phyloP scores from a whole-genome alignment of 2,797 vertebrate species.

The Zalophus californianus region DNA sequence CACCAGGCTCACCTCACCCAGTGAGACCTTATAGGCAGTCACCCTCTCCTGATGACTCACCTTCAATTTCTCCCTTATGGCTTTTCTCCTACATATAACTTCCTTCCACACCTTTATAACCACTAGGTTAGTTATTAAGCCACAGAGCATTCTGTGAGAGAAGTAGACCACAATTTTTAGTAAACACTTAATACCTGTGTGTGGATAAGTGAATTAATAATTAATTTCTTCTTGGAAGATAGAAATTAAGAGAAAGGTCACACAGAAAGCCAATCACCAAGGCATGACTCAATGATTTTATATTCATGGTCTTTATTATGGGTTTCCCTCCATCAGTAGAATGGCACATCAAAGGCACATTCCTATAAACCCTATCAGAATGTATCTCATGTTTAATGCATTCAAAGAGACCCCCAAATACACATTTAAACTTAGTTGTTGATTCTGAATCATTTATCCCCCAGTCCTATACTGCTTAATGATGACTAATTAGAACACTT shows the following conservation, averaged over 20 bases:
- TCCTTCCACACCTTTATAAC: neutral
- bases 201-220: constrained; percentile 56
- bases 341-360: neutral
- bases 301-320: neutral
- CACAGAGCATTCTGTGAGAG: neutral
- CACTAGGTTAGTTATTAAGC: constrained; percentile 53
- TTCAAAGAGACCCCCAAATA: neutral
- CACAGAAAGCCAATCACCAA: neutral
- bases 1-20: no score
- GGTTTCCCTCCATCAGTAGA: neutral
- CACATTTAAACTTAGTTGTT: neutral
- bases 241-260: neutral
- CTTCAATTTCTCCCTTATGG: neutral
- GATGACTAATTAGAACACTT: neutral
- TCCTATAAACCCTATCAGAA: neutral
- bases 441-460: neutral
- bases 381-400: neutral
- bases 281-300: neutral
- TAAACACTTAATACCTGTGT: constrained; percentile 41
- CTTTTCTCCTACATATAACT: neutral
- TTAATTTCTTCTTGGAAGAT: constrained; percentile 64
- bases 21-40: accelerated
- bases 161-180: neutral
- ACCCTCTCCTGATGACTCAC: neutral
- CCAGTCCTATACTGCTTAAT: neutral